A percentile compares a stretch with the other conserved stretches of the same genome.
Evolutionary conservation across 2,888 invertebrate genomes (phyloP).

Genomic region (Drosophila neotestacea): DNA sequence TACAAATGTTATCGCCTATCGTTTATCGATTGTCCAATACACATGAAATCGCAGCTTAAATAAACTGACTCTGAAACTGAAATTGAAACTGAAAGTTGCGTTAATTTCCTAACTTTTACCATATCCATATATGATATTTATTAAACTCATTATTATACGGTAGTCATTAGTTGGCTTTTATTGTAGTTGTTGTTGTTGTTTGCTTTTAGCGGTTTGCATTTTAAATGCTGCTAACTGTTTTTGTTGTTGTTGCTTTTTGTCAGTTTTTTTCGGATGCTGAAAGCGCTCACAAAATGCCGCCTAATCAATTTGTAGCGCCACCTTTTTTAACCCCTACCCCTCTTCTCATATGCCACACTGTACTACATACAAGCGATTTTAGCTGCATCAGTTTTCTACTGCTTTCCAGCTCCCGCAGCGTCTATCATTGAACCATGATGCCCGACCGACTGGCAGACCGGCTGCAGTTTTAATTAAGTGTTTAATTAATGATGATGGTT

Average conservation of each 20-base stretch:
- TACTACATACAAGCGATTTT: conserved; percentile 5
- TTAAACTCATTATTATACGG: conserved; percentile 42
- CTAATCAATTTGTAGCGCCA: conserved; percentile 51
- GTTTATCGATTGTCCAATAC: conserved; percentile 4
- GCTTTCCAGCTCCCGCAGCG: background rate
- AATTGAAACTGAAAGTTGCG: conserved; percentile 13
- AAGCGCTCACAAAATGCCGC: conserved; percentile 50
- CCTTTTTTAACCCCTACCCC: too few species aligned
- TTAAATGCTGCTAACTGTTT: conserved; percentile 36
- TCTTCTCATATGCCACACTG: conserved; percentile 17
- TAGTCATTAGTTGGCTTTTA: conserved; percentile 33
- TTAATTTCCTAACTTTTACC: conserved; percentile 14
- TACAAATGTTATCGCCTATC: conserved; percentile 2
- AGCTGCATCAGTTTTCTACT: too few species aligned
- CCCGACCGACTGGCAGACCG: background rate
- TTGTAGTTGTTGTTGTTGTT: conserved; percentile 27
- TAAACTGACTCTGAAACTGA: background rate
- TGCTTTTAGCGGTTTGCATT: conserved; percentile 49
- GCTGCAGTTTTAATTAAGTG: conserved; percentile 78
- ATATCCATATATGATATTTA: conserved; percentile 22
- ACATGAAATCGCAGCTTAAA: conserved; percentile 14
- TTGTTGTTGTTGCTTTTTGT: conserved; percentile 29
- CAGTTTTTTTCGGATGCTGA: conserved; percentile 23
- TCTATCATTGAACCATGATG: background rate
- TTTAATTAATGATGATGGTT: conserved; percentile 74